Evolutionary conservation across 2,113 vertebrate genomes (phyloP).

Genomic region (Azemiops feae): DNA sequence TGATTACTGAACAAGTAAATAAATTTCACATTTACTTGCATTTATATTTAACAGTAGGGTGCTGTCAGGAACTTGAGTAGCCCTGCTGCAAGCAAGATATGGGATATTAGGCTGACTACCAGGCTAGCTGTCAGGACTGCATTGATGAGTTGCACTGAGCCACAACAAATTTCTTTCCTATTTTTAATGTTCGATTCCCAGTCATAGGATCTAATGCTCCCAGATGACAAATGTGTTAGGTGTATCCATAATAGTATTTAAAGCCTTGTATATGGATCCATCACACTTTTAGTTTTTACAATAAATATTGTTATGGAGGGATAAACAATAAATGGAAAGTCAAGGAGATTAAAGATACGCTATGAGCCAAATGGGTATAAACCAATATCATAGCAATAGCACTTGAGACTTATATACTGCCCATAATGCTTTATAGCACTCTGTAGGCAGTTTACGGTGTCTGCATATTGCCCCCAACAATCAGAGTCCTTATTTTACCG

Average conservation of each 20-base stretch:
- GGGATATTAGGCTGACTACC: not conserved
- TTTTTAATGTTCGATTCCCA: not conserved
- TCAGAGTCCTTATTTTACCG: not conserved
- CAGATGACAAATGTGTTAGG: not conserved
- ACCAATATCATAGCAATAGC: not conserved
- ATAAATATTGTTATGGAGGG: not conserved
- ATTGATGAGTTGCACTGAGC: not conserved
- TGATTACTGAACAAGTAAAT: slow-evolving; percentile 11
- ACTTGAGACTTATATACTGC: not conserved
- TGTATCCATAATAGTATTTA: not conserved
- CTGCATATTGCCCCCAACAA: not conserved
- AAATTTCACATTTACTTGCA: slow-evolving; percentile 19
- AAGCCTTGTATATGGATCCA: not conserved
- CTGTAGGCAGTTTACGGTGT: not conserved
- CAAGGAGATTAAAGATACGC: not conserved
- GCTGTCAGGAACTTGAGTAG: not conserved
- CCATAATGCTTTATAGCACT: not conserved
- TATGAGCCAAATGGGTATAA: not conserved
- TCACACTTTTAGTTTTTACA: not conserved
- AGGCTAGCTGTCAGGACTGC: not conserved
- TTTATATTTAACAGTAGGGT: slow-evolving; percentile 13
- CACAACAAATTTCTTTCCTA: not conserved
- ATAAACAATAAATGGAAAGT: not conserved
- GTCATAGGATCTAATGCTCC: not conserved
- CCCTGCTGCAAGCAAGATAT: not conserved